Percentiles rank a stretch among this genome's conserved stretches.
These are phyloP conservation scores for Parthenolecanium corni DNA, from an alignment of 2,888 invertebrate species.

Conservation along the genomic window DNA sequence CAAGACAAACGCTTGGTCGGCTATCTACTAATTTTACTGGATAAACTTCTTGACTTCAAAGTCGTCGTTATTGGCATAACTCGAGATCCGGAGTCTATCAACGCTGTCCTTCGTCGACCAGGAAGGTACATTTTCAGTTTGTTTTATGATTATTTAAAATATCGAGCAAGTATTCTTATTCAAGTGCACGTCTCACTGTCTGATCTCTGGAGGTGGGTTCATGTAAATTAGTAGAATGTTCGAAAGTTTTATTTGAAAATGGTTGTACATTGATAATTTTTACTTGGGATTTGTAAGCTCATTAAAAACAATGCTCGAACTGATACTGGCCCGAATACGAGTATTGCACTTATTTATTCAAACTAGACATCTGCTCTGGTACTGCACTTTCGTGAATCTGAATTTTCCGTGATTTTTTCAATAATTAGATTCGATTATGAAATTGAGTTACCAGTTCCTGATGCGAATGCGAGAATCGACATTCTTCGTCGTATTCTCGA, in stretches of 20 bases:
- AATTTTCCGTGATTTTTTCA: too few relatives aligned
- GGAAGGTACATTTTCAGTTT: constrained; percentile 45
- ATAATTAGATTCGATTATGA: constrained; percentile 62
- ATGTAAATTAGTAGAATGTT: background rate
- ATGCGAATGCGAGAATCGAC: constrained; percentile 50
- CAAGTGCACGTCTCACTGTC: background rate
- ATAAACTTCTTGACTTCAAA: constrained; percentile 46
- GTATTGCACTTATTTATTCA: too few relatives aligned
- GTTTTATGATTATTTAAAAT: background rate
- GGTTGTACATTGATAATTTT: too few relatives aligned
- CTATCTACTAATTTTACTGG: constrained; percentile 51
- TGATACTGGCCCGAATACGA: too few relatives aligned
- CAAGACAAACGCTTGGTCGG: constrained; percentile 61
- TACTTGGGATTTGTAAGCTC: too few relatives aligned
- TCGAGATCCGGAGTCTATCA: constrained; percentile 61
- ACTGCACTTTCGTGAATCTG: too few relatives aligned
- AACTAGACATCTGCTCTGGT: too few relatives aligned
- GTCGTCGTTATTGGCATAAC: constrained; percentile 68
- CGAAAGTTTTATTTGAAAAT: too few relatives aligned
- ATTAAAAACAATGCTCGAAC: too few relatives aligned
- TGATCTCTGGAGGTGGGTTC: background rate
- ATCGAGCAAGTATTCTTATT: background rate
- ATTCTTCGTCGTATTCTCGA: constrained; percentile 56
- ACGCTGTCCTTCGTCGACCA: constrained; percentile 61
- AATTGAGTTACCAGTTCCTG: constrained; percentile 67